Evolutionary conservation across 2,797 vertebrate genomes (phyloP), one percentile per base, ranked within the genome.

Genomic region (Acanthurus leucopareius): DNA sequence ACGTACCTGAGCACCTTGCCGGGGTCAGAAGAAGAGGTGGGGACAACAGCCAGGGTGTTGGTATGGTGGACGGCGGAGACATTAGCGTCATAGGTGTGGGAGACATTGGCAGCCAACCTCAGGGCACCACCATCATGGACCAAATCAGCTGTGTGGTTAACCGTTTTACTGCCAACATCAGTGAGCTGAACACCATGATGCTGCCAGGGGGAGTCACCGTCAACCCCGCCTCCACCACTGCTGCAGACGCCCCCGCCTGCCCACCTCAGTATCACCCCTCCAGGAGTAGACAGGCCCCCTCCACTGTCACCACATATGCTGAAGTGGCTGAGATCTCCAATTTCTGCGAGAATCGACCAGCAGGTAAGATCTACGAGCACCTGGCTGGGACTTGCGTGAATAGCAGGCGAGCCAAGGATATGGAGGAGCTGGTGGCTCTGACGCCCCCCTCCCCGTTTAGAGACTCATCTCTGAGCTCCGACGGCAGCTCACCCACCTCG

Each of bases 141-240:
- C 98, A 99, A 88, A 99, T 99, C 93, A 99, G 97, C 91, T 97
- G 96, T 0, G 98, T 99, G 85, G 98, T 99, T 54, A 98, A 96
- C 62, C 97, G 98, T 17, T 99, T 99, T 93, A 98, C 97, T 0
- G 97, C 98, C 88, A 99, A 99, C 89, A 99, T 99, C 93, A 99
- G 95, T 0, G 98, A 99, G 92, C 96, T 99, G 80, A 99, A 99
- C 94, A 96, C 94, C 89, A 98, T 99, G 98, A 99, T 99, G 98
- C 94, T 99, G 86, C 96, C 98, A 2, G 94, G 96, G 0, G 94
- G 88, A 16, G 89, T 95, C 32, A 63, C 92, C 48, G 88, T 72
- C 89, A 80, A 64, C 63, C 8, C 84, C 6, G 10, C 73, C 10
- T 15, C 89, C 64, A 67, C 82, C 59, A 15, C 75, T 0, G 42